phyloP scores from a whole-genome alignment of 2,888 invertebrate genomes.

The Amphimallon solstitiale region DNA sequence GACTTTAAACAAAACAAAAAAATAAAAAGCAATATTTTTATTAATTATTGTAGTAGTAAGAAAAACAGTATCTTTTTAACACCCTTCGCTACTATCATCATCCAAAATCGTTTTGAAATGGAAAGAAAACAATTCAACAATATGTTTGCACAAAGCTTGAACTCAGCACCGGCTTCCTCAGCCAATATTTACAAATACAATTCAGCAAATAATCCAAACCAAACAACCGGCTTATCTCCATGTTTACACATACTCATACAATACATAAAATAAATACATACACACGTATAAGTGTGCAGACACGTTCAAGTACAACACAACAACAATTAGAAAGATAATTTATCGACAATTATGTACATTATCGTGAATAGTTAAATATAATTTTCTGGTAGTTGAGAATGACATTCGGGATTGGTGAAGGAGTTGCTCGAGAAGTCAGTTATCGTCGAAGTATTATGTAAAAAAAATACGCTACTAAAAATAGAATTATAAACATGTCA shows the following conservation, averaged over 20 bases:
- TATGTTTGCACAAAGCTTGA: conserved; percentile 10
- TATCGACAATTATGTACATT: conserved; percentile 22
- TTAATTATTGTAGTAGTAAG: too few species aligned
- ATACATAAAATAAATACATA: neutral
- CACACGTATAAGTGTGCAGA: conserved; percentile 9
- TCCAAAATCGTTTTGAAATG: conserved; percentile 5
- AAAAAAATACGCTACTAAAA: conserved; percentile 30
- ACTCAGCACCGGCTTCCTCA: conserved; percentile 19
- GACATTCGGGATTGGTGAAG: conserved; percentile 16
- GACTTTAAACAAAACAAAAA: too few species aligned
- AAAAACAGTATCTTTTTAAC: too few species aligned
- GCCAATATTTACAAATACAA: conserved; percentile 33
- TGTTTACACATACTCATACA: conserved; percentile 18
- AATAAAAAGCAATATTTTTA: too few species aligned
- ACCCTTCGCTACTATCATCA: neutral
- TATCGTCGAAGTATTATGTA: conserved; percentile 32
- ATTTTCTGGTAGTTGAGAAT: conserved; percentile 34
- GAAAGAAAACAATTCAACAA: conserved; percentile 16
- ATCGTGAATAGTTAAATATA: conserved; percentile 26
- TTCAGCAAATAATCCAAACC: conserved; percentile 31
- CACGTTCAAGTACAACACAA: conserved; percentile 7
- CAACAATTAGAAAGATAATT: conserved; percentile 31
- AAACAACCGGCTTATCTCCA: conserved; percentile 25
- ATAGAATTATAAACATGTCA: conserved; percentile 37
- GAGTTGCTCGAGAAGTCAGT: conserved; percentile 17